Percentiles rank a stretch among this genome's conserved stretches.
phyloP scores from a whole-genome alignment of 2,113 vertebrate genomes.

The Salvelinus sp. region DNA sequence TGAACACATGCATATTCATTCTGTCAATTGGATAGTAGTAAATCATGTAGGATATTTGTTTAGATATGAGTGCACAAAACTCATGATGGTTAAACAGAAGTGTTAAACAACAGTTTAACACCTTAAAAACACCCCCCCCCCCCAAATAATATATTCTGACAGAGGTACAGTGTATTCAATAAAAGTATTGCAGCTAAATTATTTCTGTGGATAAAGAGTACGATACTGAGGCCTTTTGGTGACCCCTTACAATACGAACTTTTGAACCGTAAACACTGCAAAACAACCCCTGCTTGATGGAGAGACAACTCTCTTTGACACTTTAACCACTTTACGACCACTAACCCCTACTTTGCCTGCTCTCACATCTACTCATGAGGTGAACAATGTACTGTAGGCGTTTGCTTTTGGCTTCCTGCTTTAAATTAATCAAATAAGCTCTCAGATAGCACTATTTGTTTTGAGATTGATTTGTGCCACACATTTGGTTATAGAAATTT shows the following conservation, averaged over 20 bases:
- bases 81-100: no score
- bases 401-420: neutral
- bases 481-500: no score
- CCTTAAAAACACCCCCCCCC: no score
- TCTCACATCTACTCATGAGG: neutral
- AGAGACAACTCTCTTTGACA: neutral
- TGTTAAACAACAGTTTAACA: no score
- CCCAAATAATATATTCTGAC: no score
- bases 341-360: neutral
- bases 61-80: no score
- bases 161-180: neutral
- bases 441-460: neutral
- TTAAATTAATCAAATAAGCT: constrained; percentile 43
- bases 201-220: neutral
- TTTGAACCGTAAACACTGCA: neutral
- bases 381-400: neutral
- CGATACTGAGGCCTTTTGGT: neutral
- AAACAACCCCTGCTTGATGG: constrained; percentile 14
- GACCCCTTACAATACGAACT: neutral
- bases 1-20: no score
- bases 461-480: neutral
- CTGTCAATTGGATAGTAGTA: no score
- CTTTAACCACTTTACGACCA: neutral
- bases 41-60: no score
- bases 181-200: neutral